Base-by-base conservation (phyloP, 2,113 vertebrate genomes). In the Syrmaticus mikado region DNA sequence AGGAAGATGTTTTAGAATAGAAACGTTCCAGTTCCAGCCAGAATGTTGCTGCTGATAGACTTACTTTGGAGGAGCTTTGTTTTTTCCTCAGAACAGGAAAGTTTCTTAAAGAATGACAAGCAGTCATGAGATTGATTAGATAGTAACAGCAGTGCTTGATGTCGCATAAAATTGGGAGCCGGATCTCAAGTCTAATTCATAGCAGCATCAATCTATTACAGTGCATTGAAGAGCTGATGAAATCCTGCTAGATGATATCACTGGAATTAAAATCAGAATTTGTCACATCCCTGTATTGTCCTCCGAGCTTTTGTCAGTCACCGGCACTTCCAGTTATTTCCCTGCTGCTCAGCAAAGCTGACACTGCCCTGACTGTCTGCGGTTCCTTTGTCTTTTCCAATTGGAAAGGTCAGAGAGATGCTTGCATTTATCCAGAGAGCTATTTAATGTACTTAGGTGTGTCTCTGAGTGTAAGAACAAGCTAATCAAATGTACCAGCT, bases 301-400 rank as follows among this genome's bases (percentile, higher is more conserved):
- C 55, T 90, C 4, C 0, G 52, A 79, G 70, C 53, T 78, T 85
- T 78, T 86, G 80, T 92, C 77, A 80, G 0, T 72, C 52, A 32
- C 60, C 40, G 7, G 45, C 43, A 6, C 48, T 95, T 93, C 86
- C 90, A 30, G 5, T 89, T 68, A 20, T 28, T 46, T 50, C 38
- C 58, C 48, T 77, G 61, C 74, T 62, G 77, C 79, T 93, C 17
- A 0, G 71, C 85, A 40, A 32, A 71, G 81, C 82, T 94, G 87
- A 84, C 81, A 22, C 74, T 53, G 72, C 55, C 76, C 76, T 83
- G 85, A 60, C 85, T 1, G 3, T 3, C 3, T 91, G 91, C 1
- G 9, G 66, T 86, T 73, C 80, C 76, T 93, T 96, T 96, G 86
- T 96, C 78, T 95, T 67, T 80, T 57, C 11, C 41, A 72, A 0